Conservation (phyloP, 2,113 vertebrate genomes). For the Prunella himalayana region DNA sequence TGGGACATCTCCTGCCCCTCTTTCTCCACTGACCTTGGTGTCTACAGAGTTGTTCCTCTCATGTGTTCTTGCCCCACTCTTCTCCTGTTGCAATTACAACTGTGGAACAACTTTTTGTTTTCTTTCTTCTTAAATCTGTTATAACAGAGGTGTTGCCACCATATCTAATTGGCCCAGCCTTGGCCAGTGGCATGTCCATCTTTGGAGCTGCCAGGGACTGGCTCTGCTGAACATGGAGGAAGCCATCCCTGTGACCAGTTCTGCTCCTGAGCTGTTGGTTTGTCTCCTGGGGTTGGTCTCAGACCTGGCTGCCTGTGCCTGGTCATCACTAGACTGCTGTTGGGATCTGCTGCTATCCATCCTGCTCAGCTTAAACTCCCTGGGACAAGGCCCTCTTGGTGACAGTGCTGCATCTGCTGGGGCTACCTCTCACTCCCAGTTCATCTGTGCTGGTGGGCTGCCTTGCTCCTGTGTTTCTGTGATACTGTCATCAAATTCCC, state of each 20-base stretch:
- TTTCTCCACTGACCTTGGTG: background rate
- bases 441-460: background rate
- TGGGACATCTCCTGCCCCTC: background rate
- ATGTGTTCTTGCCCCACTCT: background rate
- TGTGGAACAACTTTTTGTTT: background rate
- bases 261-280: accelerated
- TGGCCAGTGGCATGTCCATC: background rate
- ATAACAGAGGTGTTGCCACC: background rate
- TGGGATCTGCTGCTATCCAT: accelerated
- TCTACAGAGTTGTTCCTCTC: background rate
- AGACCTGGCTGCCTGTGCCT: accelerated
- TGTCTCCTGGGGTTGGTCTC: accelerated
- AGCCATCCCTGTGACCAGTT: accelerated
- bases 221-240: background rate
- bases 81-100: background rate
- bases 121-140: background rate
- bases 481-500: background rate
- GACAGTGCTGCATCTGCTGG: accelerated
- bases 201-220: background rate
- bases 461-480: background rate
- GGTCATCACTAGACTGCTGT: accelerated
- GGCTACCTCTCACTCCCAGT: accelerated
- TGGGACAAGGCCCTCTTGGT: accelerated
- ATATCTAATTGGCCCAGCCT: background rate
- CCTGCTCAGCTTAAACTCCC: accelerated